phyloP scores from a whole-genome alignment of 35 echinoderm and acorn worm genomes.

The Hemicentrotus pulcherrimus region DNA sequence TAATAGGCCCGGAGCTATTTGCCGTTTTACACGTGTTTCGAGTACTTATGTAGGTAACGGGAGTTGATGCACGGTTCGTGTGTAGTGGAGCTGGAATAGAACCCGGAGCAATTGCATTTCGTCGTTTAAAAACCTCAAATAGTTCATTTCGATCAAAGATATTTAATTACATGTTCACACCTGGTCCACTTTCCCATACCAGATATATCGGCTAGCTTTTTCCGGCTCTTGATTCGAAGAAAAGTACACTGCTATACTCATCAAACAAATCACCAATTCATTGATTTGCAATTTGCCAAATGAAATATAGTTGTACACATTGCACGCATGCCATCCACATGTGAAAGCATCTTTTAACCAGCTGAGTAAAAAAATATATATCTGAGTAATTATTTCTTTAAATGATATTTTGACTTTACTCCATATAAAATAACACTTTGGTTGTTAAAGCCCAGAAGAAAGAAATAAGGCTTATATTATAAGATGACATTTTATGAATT shows the following conservation, averaged over 20 bases:
- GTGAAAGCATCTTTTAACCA: not conserved
- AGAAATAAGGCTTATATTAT: too few relatives aligned
- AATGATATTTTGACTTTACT: too few relatives aligned
- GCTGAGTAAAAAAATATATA: not conserved
- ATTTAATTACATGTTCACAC: conserved; percentile 34
- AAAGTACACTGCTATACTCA: not conserved
- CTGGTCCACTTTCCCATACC: not conserved
- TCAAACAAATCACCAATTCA: not conserved
- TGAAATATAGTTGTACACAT: not conserved
- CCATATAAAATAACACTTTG: too few relatives aligned
- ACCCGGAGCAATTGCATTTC: not conserved
- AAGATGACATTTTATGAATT: too few relatives aligned
- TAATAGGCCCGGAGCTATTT: not conserved
- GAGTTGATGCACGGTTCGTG: not conserved
- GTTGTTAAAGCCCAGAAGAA: too few relatives aligned
- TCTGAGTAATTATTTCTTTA: too few relatives aligned
- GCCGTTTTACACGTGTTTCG: conserved; percentile 29
- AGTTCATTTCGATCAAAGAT: conserved; percentile 8
- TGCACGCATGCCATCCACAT: not conserved
- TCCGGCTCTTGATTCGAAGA: not conserved
- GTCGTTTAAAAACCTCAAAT: conserved; percentile 21
- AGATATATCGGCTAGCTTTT: not conserved
- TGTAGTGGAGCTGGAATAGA: not conserved
- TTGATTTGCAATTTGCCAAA: not conserved
- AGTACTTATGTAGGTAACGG: conserved; percentile 17